Evolutionary conservation across 2,797 vertebrate genomes (phyloP).

Genomic region (Zalophus californianus): DNA sequence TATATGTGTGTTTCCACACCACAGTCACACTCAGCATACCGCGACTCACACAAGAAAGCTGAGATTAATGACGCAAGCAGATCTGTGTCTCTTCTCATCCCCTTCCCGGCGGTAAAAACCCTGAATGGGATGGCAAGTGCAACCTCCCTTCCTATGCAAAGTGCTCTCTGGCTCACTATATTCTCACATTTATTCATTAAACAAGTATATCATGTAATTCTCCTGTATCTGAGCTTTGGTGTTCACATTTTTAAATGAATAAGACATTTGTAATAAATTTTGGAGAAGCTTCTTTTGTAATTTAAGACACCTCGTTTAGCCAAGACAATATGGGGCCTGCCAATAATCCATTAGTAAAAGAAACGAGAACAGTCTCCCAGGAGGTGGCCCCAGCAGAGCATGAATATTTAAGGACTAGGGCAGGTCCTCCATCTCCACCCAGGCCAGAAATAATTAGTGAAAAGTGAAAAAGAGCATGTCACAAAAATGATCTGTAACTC

Average conservation of each 20-base stretch:
- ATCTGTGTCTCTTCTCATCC: background rate
- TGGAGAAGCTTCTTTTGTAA: slow-evolving; percentile 20
- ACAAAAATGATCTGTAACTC: background rate
- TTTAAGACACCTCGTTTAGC: slow-evolving; percentile 23
- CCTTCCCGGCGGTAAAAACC: background rate
- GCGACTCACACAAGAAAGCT: slow-evolving; percentile 18
- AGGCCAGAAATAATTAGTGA: background rate
- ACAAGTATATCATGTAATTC: background rate
- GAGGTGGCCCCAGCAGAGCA: background rate
- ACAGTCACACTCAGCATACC: background rate
- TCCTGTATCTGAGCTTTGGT: background rate
- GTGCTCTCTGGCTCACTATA: background rate
- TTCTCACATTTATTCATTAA: background rate
- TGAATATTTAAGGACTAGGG: background rate
- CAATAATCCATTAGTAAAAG: background rate
- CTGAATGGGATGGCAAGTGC: background rate
- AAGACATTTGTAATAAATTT: slow-evolving; percentile 11
- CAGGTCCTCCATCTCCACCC: background rate
- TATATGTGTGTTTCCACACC: slow-evolving; percentile 56
- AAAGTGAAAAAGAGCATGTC: background rate
- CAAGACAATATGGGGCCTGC: background rate
- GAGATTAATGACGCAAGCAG: slow-evolving; percentile 11
- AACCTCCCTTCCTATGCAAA: background rate
- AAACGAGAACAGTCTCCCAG: background rate
- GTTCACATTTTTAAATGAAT: slow-evolving; percentile 59